Percentiles rank a stretch among this genome's conserved stretches.
These are phyloP conservation scores for Pseudochirops corinnae DNA, from an alignment of 2,797 vertebrate species.

Conservation along the genomic window DNA sequence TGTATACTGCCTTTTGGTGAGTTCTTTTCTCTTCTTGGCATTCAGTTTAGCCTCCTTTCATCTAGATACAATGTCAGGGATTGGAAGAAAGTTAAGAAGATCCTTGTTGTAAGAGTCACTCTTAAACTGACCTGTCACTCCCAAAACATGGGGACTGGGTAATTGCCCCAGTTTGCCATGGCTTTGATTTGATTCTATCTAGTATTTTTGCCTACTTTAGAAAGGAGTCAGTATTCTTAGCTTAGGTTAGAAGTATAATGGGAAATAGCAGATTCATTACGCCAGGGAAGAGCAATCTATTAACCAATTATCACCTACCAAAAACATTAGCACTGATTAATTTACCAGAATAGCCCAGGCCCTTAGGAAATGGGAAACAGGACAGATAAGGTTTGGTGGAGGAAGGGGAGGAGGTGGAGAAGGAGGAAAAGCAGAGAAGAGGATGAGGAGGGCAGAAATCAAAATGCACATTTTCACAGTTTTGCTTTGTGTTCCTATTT, in stretches of 20 bases:
- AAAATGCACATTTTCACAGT: not conserved
- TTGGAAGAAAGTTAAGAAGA: not conserved
- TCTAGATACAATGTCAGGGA: not conserved
- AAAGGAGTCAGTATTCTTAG: not conserved
- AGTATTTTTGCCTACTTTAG: not conserved
- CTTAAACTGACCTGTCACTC: not conserved
- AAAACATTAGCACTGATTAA: not conserved
- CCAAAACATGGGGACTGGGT: not conserved
- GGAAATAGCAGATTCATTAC: not conserved
- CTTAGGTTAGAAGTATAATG: not conserved
- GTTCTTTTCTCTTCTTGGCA: not conserved
- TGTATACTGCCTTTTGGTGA: not conserved
- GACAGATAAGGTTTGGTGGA: not conserved
- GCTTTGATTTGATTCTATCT: not conserved
- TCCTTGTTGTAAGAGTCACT: not conserved
- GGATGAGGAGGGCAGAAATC: not conserved
- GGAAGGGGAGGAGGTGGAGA: not conserved
- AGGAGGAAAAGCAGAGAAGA: not conserved
- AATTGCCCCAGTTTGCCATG: not conserved
- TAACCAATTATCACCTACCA: not conserved
- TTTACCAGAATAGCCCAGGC: not conserved
- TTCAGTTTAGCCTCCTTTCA: not conserved
- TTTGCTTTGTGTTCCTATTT: not conserved
- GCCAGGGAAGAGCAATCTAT: not conserved
- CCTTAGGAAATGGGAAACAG: not conserved